phyloP scores from a whole-genome alignment of 1,140 invertebrate genomes.

The Heterodera schachtii region DNA sequence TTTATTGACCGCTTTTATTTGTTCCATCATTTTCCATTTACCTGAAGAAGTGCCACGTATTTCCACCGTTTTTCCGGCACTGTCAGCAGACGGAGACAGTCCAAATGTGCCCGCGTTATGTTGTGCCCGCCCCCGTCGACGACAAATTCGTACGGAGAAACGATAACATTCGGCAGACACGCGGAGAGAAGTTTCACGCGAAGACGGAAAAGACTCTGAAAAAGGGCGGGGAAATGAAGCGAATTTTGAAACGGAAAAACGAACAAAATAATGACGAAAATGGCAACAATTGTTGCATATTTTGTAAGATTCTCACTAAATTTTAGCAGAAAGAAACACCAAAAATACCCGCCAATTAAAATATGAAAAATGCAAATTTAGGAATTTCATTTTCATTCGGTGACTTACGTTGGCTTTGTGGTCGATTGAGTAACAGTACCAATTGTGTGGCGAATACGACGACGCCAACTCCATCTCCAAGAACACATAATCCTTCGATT shows the following conservation, averaged over 20 bases:
- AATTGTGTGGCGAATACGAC: constrained; percentile 31
- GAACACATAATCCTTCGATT: constrained; percentile 27
- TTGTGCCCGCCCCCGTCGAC: constrained; percentile 30
- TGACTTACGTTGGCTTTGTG: constrained; percentile 18
- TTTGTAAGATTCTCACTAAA: no score
- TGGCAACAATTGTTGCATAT: no score
- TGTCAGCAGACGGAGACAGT: constrained; percentile 24
- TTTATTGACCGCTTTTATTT: no score
- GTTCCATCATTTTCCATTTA: not conserved
- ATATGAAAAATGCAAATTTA: not conserved
- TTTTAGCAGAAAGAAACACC: no score
- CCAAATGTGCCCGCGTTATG: constrained; percentile 16
- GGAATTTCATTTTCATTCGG: not conserved
- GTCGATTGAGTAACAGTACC: constrained; percentile 35
- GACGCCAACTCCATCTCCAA: constrained; percentile 34
- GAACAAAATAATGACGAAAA: no score
- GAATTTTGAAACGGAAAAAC: no score
- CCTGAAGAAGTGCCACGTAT: constrained; percentile 26
- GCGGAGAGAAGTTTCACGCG: constrained; percentile 16
- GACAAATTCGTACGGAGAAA: constrained; percentile 3
- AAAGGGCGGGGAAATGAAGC: not conserved
- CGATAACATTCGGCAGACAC: constrained; percentile 31
- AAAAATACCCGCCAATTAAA: no score
- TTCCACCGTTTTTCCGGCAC: constrained; percentile 11
- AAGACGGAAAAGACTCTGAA: constrained; percentile 6